Base-by-base conservation (phyloP, 2,888 invertebrate species). In the Thyatira batis region DNA sequence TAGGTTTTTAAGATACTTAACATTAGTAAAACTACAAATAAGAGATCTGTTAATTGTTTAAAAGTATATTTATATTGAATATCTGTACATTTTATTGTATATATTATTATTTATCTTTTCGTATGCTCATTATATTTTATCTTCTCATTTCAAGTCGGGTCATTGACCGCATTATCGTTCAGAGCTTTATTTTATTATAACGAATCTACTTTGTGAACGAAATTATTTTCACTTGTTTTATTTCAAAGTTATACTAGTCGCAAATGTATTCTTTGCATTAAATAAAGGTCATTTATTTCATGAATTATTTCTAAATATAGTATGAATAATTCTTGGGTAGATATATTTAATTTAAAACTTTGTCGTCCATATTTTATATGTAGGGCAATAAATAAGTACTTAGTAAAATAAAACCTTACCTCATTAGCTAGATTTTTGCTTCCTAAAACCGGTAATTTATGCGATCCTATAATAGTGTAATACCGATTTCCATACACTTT, bases 381-480 rank as follows among this genome's bases (percentile, higher is more conserved):
- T n/a, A n/a, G n/a, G n/a, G n/a, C n/a, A n/a, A n/a, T n/a, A n/a
- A n/a, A n/a, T n/a, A n/a, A n/a, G n/a, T n/a, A n/a, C n/a, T n/a
- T n/a, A n/a, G n/a, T 23, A 4, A 23, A 23, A 23, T 27, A 33
- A 11, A 53, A 25, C 39, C 78, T 76, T 51, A 81, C 80, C 68
- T 80, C 73, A 39, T 8, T 39, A 45, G 61, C 54, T 25, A 61
- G 49, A n/a, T 63, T 53, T 45, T 64, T 70, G 0, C 65, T 52
- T 20, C 57, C 67, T n/a, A 63, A 58, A 23, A 54, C 43, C 1
- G 73, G 65, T 45, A 80, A 58, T 54, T 71, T 80, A 20, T 86
- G 82, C 61, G 64, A 71, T 9, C 81, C 80, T 8, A 84, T 58
- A 0, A 86, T 75, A 0, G 79, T 79, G 57, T 80, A 86, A 61